A percentile compares a stretch with the other conserved stretches of the same genome.
Conservation (phyloP, 2,113 vertebrate genomes). For the Onychorhynchus coronatus region DNA sequence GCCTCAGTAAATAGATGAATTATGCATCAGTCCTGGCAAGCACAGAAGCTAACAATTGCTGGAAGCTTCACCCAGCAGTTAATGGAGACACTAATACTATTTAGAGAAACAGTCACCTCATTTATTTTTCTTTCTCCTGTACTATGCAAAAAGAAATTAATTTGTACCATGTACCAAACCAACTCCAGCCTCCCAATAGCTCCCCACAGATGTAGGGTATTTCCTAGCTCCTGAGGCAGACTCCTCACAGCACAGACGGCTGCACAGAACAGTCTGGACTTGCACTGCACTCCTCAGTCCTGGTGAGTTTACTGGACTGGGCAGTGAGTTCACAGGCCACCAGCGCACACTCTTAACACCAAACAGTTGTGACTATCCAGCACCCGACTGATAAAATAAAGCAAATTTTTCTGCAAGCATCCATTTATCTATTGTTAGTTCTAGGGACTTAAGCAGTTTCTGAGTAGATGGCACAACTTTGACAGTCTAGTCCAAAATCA, state of each 20-base stretch:
- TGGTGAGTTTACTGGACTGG: neutral
- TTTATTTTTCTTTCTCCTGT: neutral
- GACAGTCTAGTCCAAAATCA: neutral
- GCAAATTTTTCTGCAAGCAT: neutral
- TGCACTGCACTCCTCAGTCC: neutral
- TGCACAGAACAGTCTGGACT: neutral
- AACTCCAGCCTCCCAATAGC: neutral
- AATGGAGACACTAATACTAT: slow-evolving; percentile 20
- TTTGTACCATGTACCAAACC: neutral
- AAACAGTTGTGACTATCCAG: neutral
- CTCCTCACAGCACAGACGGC: neutral
- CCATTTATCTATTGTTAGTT: neutral
- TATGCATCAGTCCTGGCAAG: neutral
- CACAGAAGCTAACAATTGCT: slow-evolving; percentile 35
- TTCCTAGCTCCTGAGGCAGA: neutral
- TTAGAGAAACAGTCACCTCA: neutral
- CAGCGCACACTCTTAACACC: neutral
- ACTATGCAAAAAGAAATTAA: neutral
- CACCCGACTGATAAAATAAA: neutral
- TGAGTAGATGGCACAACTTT: neutral
- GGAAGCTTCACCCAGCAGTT: slow-evolving; percentile 27
- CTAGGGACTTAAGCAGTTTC: neutral
- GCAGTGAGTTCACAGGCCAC: neutral
- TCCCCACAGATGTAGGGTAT: neutral
- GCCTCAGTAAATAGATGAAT: neutral